Evolutionary conservation across 1,140 invertebrate species (phyloP), one percentile per base, ranked within the genome.

Genomic region (Xylocopa sonorina): DNA sequence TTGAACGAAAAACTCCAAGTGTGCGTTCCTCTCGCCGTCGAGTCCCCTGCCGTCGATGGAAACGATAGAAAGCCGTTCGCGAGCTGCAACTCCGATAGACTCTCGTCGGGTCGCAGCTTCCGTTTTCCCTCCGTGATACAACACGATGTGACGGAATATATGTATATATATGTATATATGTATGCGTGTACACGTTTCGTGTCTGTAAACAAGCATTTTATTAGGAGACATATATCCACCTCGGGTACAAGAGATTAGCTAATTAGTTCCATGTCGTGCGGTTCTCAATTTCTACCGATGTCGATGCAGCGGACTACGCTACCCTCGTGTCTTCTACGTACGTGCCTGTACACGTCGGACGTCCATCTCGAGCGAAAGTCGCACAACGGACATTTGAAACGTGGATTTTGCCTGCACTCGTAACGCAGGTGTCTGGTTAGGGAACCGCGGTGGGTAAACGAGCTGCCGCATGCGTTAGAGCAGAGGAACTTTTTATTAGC

Each of bases 381-480:
- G 73, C 50, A 75, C 55, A 18, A 55, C 10, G 62, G 62, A 34
- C 62, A 67, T 41, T 38, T 53, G 62, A 55, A 75, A 55, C 73
- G 50, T 55, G 50, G 53, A 67, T 21, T 76, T 12, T 88, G 62
- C 5, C 18, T 43, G n/a, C 43, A 74, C 72, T 74, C 58, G 32
- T 74, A 21, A 41, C 43, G 46, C 12, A 6, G 24, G 9, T 74
- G 58, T 4, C 71, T 73, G 41, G 3, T 63, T 58, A 46, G 34
- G 0, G 57, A 73, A n/a, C n/a, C 21, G 24, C 18, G 7, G 7
- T 55, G 85, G 9, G 74, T 73, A 58, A 88, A 88, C 12, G 69
- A 76, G 29, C 87, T 88, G 12, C 84, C 78, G 41, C 86, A 88
- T 2, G 78, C 58, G 74, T 87, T 88, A 43, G 48, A 53, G 63